phyloP scores from a whole-genome alignment of 2,888 invertebrate species.

The Drosophila longiperda region DNA sequence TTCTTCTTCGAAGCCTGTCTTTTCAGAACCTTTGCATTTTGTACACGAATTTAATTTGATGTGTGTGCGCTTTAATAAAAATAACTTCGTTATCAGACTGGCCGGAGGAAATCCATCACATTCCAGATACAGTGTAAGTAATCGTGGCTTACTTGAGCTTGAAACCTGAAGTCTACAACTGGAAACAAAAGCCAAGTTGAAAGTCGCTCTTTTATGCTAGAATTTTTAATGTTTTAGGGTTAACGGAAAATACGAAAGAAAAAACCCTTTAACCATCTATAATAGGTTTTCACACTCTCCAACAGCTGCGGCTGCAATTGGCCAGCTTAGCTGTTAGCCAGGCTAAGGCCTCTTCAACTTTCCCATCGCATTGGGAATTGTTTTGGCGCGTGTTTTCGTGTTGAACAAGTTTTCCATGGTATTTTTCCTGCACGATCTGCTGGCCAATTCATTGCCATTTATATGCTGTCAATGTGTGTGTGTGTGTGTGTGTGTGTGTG shows the following conservation, averaged over 20 bases:
- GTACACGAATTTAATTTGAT: slow-evolving; percentile 54
- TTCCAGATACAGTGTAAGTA: slow-evolving; percentile 19
- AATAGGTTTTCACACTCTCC: slow-evolving; percentile 18
- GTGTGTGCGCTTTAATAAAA: slow-evolving; percentile 56
- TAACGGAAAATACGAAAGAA: neutral
- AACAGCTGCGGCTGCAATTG: slow-evolving; percentile 10
- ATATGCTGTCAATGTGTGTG: slow-evolving; percentile 5
- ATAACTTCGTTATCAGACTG: slow-evolving; percentile 49
- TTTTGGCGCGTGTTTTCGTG: slow-evolving; percentile 69
- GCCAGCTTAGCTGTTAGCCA: slow-evolving; percentile 5
- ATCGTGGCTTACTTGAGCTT: slow-evolving; percentile 1
- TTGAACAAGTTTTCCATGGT: slow-evolving; percentile 62
- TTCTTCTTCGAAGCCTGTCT: slow-evolving; percentile 12
- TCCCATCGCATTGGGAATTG: slow-evolving; percentile 58
- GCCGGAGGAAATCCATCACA: slow-evolving; percentile 28
- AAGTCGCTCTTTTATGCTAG: neutral
- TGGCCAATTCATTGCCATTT: slow-evolving; percentile 58
- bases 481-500: too few species aligned
- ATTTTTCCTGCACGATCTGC: slow-evolving; percentile 56
- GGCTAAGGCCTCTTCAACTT: slow-evolving; percentile 41
- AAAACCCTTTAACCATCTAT: slow-evolving; percentile 3
- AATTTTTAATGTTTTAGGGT: neutral
- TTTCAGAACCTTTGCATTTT: slow-evolving; percentile 30
- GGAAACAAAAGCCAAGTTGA: neutral
- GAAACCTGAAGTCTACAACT: neutral